phyloP scores from a whole-genome alignment of 2,113 vertebrate species.

The Promerops cafer region DNA sequence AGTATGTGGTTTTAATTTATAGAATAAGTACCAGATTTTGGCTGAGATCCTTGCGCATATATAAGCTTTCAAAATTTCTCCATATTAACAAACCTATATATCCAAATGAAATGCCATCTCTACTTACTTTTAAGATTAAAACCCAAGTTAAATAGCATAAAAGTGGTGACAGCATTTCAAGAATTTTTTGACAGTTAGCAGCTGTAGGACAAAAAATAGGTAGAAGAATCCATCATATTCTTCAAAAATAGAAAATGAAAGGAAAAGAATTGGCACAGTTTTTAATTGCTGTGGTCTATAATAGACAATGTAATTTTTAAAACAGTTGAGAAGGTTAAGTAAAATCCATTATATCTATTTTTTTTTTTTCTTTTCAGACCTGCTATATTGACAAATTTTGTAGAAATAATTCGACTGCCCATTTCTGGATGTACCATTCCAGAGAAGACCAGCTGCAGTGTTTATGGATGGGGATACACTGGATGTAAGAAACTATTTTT shows the following conservation, averaged over 20 bases:
- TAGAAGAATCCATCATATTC: not conserved
- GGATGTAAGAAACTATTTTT: constrained; percentile 83
- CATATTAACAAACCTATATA: not conserved
- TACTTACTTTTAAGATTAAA: constrained; percentile 4
- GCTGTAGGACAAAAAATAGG: not conserved
- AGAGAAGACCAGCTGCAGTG: constrained; percentile 86
- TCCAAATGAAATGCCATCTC: not conserved
- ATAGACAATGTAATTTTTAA: not conserved
- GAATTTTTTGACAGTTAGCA: constrained; percentile 6
- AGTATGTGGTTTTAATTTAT: not conserved
- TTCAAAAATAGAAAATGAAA: not conserved
- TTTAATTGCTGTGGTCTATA: not conserved
- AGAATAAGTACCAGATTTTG: not conserved
- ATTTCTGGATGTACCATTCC: constrained; percentile 89
- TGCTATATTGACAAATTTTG: constrained; percentile 81
- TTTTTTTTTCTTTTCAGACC: constrained; percentile 72
- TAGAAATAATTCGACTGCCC: constrained; percentile 86
- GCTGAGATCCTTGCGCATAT: not conserved
- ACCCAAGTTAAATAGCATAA: not conserved
- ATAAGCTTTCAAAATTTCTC: not conserved
- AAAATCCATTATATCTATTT: not conserved
- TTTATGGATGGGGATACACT: constrained; percentile 97
- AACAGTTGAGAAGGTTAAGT: not conserved
- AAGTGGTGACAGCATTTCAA: constrained; percentile 33
- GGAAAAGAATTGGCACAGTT: not conserved